Percentiles rank a stretch among this genome's conserved stretches.
Conservation (phyloP, 2,888 invertebrate genomes). For the Hyles lineata region DNA sequence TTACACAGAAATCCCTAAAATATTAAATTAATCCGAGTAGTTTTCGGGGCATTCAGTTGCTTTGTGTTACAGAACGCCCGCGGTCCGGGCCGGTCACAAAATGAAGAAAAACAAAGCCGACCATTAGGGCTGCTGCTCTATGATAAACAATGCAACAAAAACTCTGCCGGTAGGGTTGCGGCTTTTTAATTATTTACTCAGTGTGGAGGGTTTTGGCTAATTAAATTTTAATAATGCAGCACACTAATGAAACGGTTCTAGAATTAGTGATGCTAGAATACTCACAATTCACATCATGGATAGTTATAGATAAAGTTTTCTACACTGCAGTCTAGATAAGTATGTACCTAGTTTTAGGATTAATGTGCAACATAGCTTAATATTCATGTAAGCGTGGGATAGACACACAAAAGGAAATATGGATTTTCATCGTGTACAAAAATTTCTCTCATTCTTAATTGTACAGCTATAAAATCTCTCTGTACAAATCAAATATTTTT, state of each 20-base stretch:
- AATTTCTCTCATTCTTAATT: no score
- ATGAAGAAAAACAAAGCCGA: conserved; percentile 73
- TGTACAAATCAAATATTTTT: no score
- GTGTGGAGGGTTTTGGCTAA: background rate
- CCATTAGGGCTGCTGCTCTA: conserved; percentile 65
- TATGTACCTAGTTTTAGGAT: no score
- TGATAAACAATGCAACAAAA: conserved; percentile 61
- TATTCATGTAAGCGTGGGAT: no score
- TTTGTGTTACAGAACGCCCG: conserved; percentile 57
- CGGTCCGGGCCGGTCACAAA: conserved; percentile 57
- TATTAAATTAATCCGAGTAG: conserved; percentile 46
- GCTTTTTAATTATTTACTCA: conserved; percentile 35
- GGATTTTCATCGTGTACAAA: no score
- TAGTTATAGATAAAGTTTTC: no score
- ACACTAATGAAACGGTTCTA: background rate
- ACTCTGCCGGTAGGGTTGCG: conserved; percentile 45
- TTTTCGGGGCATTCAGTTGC: conserved; percentile 53
- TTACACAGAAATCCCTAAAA: conserved; percentile 31
- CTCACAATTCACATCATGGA: no score
- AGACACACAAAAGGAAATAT: no score
- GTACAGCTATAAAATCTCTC: no score
- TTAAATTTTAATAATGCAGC: background rate
- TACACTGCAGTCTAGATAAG: no score
- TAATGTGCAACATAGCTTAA: no score
- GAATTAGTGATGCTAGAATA: no score